Percentiles rank a stretch among this genome's conserved stretches.
Evolutionary conservation across 2,113 vertebrate genomes (phyloP).

Genomic region (Acrocephalus arundinaceus): DNA sequence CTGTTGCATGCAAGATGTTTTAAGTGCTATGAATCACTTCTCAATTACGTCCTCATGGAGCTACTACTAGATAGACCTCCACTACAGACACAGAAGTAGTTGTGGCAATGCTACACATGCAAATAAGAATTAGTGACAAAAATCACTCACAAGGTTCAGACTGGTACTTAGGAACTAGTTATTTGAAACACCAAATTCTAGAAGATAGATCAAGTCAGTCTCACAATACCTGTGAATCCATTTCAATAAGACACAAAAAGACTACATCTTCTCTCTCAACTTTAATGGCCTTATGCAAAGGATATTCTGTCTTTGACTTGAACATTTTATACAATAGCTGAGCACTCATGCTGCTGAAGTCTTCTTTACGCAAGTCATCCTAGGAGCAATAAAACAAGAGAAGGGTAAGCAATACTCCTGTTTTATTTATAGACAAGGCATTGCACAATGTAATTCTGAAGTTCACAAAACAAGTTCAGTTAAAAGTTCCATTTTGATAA

Average conservation of each 20-base stretch:
- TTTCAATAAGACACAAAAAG: slow-evolving; percentile 96
- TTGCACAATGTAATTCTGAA: background rate
- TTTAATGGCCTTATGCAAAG: slow-evolving; percentile 97
- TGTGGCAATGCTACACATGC: background rate
- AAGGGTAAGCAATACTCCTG: background rate
- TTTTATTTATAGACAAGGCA: background rate
- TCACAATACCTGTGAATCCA: slow-evolving; percentile 90
- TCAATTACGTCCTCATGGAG: background rate
- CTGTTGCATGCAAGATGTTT: background rate
- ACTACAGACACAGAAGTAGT: background rate
- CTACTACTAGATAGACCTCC: background rate
- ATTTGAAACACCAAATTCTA: background rate
- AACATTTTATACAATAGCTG: slow-evolving; percentile 98
- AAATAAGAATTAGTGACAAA: background rate
- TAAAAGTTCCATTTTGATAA: background rate
- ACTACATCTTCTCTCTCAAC: slow-evolving; percentile 97
- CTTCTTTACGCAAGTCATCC: slow-evolving; percentile 96
- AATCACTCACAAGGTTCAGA: background rate
- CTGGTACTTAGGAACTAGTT: background rate
- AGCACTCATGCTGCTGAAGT: slow-evolving; percentile 97
- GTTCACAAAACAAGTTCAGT: background rate
- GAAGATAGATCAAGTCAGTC: background rate
- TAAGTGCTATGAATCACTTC: background rate
- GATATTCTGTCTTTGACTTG: slow-evolving; percentile 96
- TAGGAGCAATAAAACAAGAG: slow-evolving; percentile 32